phyloP scores from a whole-genome alignment of 2,888 invertebrate species.

The Sericinus montela region DNA sequence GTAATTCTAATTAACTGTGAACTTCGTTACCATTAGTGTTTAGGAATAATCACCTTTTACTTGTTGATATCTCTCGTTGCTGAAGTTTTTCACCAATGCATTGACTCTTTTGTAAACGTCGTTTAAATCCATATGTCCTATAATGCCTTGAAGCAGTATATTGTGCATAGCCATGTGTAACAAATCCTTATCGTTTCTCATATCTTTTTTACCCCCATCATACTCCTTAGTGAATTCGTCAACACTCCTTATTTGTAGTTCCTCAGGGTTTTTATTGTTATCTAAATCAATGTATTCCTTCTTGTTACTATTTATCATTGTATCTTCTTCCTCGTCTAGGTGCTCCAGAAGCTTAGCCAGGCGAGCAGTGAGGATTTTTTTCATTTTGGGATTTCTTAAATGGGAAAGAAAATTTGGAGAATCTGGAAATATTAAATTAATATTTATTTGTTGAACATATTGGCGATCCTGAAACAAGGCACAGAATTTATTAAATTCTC shows the following conservation, averaged over 20 bases:
- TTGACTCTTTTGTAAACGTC: slow-evolving; percentile 35
- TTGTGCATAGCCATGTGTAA: slow-evolving; percentile 56
- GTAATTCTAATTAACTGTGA: no score
- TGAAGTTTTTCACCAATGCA: slow-evolving; percentile 20
- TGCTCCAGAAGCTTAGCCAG: slow-evolving; percentile 49
- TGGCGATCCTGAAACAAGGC: no score
- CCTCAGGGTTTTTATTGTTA: neutral
- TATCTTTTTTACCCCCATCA: neutral
- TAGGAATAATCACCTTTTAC: neutral
- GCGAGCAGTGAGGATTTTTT: slow-evolving; percentile 32
- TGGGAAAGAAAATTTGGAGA: slow-evolving; percentile 37
- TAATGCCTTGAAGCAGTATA: slow-evolving; percentile 48
- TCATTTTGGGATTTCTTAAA: slow-evolving; percentile 45
- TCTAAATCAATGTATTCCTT: neutral
- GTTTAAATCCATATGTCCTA: slow-evolving; percentile 48
- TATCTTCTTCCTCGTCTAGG: slow-evolving; percentile 44
- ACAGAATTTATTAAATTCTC: no score
- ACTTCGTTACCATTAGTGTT: no score
- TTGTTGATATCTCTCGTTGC: neutral
- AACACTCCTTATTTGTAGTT: neutral
- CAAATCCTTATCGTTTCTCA: slow-evolving; percentile 30
- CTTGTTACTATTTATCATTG: slow-evolving; percentile 4
- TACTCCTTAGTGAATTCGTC: neutral
- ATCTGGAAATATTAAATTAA: slow-evolving; percentile 31
- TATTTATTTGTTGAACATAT: neutral